These are phyloP conservation scores for Agriopis leucophaearia DNA, from an alignment of 2,888 invertebrate genomes.

Conservation along the genomic window DNA sequence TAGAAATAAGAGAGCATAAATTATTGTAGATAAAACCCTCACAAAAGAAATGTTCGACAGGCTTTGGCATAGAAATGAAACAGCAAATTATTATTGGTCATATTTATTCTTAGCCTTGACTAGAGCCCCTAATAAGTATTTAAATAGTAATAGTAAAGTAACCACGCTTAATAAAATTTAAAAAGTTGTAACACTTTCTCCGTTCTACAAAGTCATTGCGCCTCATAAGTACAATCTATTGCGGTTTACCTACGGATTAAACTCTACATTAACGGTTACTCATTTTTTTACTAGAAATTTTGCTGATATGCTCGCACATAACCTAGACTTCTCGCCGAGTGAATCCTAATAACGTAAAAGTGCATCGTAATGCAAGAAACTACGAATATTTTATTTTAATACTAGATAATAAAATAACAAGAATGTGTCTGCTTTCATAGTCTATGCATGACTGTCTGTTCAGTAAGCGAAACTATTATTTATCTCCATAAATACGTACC, in stretches of 20 bases:
- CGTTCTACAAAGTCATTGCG: constrained; percentile 28
- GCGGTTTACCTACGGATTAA: constrained; percentile 23
- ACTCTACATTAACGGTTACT: constrained; percentile 10
- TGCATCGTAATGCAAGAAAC: constrained; percentile 4
- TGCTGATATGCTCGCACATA: not conserved
- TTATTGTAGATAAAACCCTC: too few relatives aligned
- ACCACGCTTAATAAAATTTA: constrained; percentile 26
- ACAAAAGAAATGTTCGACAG: too few relatives aligned
- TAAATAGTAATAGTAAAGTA: constrained; percentile 6
- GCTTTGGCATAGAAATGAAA: too few relatives aligned
- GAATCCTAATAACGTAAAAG: constrained; percentile 8
- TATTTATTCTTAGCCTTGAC: constrained; percentile 9
- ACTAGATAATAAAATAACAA: not conserved
- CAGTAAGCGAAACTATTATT: not conserved
- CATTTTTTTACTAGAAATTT: constrained; percentile 7
- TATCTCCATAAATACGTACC: too few relatives aligned
- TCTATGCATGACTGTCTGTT: too few relatives aligned
- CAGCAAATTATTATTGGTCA: too few relatives aligned
- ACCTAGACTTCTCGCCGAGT: constrained; percentile 1
- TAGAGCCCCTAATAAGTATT: not conserved
- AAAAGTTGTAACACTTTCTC: constrained; percentile 33
- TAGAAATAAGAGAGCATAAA: too few relatives aligned
- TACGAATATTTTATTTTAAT: constrained; percentile 5
- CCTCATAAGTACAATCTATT: constrained; percentile 12
- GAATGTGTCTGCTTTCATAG: not conserved